These are phyloP conservation scores for Oedothorax gibbosus DNA, from an alignment of 1,140 invertebrate genomes.

Conservation along the genomic window DNA sequence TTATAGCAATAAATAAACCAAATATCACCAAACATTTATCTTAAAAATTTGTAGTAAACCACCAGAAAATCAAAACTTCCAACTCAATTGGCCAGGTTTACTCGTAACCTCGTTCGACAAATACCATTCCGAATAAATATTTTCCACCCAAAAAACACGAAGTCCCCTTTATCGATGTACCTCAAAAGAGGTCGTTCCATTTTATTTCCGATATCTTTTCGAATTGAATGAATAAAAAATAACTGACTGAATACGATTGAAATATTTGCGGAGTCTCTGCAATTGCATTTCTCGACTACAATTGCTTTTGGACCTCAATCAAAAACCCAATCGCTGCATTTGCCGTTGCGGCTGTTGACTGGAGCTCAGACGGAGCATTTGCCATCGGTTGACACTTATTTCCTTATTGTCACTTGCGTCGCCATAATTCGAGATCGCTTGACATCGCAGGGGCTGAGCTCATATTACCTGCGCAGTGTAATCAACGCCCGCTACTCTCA, in stretches of 20 bases:
- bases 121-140: too few relatives aligned
- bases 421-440: constrained; percentile 50
- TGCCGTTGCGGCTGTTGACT: constrained; percentile 27
- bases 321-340: constrained; percentile 50
- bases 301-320: constrained; percentile 53
- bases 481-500: too few relatives aligned
- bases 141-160: too few relatives aligned
- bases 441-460: constrained; percentile 35
- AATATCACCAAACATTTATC: too few relatives aligned
- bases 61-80: too few relatives aligned
- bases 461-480: constrained; percentile 7
- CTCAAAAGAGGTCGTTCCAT: constrained; percentile 19
- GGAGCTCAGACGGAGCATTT: constrained; percentile 45
- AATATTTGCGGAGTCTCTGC: constrained; percentile 10
- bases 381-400: constrained; percentile 57
- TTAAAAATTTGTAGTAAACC: too few relatives aligned
- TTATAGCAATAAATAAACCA: too few relatives aligned
- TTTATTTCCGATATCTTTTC: constrained; percentile 38
- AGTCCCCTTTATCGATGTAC: neutral
- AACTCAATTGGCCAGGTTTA: too few relatives aligned
- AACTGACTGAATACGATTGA: constrained; percentile 9
- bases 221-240: constrained; percentile 14
- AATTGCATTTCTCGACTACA: constrained; percentile 51
- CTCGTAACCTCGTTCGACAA: too few relatives aligned
- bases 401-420: constrained; percentile 57